Evolutionary conservation across 1,140 invertebrate species (phyloP), one percentile per base, ranked within the genome.

Genomic region (Drosophila sp.): DNA sequence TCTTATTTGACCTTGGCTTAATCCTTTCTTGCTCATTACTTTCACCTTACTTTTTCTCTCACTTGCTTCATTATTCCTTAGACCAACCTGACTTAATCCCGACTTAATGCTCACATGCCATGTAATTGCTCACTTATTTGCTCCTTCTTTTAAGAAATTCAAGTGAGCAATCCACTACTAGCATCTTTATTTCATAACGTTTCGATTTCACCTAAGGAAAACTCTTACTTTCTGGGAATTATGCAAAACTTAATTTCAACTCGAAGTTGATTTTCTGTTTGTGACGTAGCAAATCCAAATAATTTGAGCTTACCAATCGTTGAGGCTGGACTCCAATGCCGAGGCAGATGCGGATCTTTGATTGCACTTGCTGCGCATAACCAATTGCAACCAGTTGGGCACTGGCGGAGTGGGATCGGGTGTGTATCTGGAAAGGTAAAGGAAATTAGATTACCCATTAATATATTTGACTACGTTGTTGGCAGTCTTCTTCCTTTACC

Each of bases 381-480:
- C 91, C 72, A 92, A 72, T 61, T 92, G 92, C 74, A 92, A 66
- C 92, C 92, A 92, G 65, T 92, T 92, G 56, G 91, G 91, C 23
- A 91, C 75, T 8, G 81, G 72, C n/a, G 91, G 73, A 8, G 81
- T 78, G 23, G 81, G 76, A 74, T 92, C 91, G 25, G 91, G 91
- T 8, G 91, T 92, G 38, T 76, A 92, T 77, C 91, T 92, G 35
- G 17, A 17, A 56, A 6, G 3, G 4, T 8, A 33, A 56, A 17
- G 27, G 1, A 57, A 54, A 11, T 44, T 25, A 10, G 4, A 38
- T 38, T 38, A 38, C 1, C 8, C 35, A 38, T n/a, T 38, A 11
- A 38, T 7, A 33, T 47, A 11, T 54, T 50, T 33, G 30, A 29
- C 35, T 17, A 33, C 8, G 33, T n/a, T 60, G 17, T 55, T 32